Evolutionary conservation across 2,113 vertebrate species (phyloP), one percentile per base, ranked within the genome.

Genomic region (Carassius carassius): DNA sequence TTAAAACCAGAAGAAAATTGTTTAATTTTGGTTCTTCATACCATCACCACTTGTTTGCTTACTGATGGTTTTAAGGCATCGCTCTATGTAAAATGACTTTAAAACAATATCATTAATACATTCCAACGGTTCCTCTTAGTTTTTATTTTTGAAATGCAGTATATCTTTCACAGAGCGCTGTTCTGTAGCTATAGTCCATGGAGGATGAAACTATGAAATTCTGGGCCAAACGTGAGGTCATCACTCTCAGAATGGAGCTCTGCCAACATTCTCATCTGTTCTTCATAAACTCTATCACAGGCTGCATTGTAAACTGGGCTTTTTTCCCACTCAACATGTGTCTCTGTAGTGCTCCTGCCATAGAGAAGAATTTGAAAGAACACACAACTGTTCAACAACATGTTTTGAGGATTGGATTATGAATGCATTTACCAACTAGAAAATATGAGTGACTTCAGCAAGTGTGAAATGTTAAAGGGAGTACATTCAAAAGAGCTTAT

Each of bases 231-330:
- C 65, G 47, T 77, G 44, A 58, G 77, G 56, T 83, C 78, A 63
- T 69, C 25, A 19, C 35, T 88, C 9, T 78, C 23, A 19, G 79
- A 86, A 84, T 81, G 87, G 81, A 84, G 69, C 21, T 13, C 62
- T 44, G 87, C 84, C 87, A 88, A 81, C 78, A 81, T 41, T 83
- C 75, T 83, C 87, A 88, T 88, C 84, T 88, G 87, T 84, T 88
- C 47, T 70, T 73, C 69, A 70, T 65, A 84, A 86, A 85, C 72
- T 58, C 60, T 29, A 76, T 83, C 77, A 84, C 77, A 84, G 72
- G 77, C 62, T 35, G 35, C 81, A 86, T 81, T 88, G 87, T 88
- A 44, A 84, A n/a, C 87, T 25, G 58, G 69, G 87, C 41, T 77
- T 86, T 78, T 81, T 35, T 62, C 19, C 25, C 47, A 41, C 47